Base-by-base conservation (phyloP, 2,888 invertebrate species). In the Drosophila quasianomalipes region DNA sequence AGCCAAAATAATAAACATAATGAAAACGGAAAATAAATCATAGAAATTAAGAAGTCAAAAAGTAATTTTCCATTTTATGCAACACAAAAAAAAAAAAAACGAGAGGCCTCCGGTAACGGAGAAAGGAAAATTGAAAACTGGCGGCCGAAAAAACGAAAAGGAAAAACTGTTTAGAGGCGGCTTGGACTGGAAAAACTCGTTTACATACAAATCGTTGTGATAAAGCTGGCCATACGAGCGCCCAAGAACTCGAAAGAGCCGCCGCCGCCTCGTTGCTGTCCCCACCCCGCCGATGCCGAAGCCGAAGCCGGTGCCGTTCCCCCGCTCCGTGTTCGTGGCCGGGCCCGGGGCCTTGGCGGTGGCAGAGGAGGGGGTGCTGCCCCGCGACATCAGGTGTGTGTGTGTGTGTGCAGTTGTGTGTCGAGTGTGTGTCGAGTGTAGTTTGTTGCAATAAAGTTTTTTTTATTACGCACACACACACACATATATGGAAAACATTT, bases 171-270 rank as follows among this genome's bases (percentile, higher is more conserved):
- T 54, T 28, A 47, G 62, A 41, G 39, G 49, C 39, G 51, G 74
- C 58, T 57, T 69, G 22, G 26, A 90, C 91, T 85, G 87, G 91
- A 91, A 90, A 92, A 91, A 91, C 91, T 91, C 87, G 92, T 91
- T 92, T 92, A 92, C 92, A 92, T 92, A 92, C 92, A 92, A 92
- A 92, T 89, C 83, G 92, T 91, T 87, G 92, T 92, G 83, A 92
- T 92, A 92, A 92, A 92, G 91, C 91, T 92, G 90, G 93, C 92
- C 93, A 92, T 92, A 81, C 92, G 92, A 83, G 92, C 91, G 85
- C 92, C 92, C 89, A 92, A 92, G 89, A 92, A 91, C 89, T 92
- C 92, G 91, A 92, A 92, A 76, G 92, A 92, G 91, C 90, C 88
- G 79, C 86, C 86, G 61, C 85, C 88, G 81, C 86, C 86, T 58